A percentile compares a stretch with the other conserved stretches of the same genome.
Evolutionary conservation across 2,888 invertebrate genomes (phyloP).

Genomic region (Netelia fuscicornis): DNA sequence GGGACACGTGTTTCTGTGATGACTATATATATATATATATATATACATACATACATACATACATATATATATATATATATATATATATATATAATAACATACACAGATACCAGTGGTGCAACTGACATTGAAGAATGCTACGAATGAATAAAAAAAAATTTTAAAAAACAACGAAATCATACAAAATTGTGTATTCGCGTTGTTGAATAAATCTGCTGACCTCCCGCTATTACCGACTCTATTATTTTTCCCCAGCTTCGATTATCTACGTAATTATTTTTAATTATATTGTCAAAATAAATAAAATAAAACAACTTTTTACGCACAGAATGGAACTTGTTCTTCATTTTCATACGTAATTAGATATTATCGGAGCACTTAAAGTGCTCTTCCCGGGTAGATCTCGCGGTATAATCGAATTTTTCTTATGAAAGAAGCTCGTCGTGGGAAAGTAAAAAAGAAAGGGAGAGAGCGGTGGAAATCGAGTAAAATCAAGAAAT

Average conservation of each 20-base stretch:
- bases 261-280: neutral
- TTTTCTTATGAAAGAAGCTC: neutral
- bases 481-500: conserved; percentile 12
- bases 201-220: conserved; percentile 43
- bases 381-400: too few species aligned
- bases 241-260: neutral
- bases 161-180: neutral
- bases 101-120: neutral
- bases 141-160: conserved; percentile 3
- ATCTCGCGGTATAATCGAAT: too few species aligned
- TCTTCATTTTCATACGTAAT: too few species aligned
- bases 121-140: neutral
- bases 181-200: conserved; percentile 41
- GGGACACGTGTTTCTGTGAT: conserved; percentile 16
- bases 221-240: neutral
- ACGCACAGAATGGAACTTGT: too few species aligned
- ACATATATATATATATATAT: neutral
- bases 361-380: too few species aligned
- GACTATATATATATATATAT: neutral
- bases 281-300: too few species aligned
- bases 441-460: neutral
- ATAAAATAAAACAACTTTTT: too few species aligned
- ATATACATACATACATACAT: too few species aligned
- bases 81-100: neutral
- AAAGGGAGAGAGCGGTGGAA: neutral